These are phyloP conservation scores for Nemotelus nigrinus DNA, from an alignment of 2,888 invertebrate genomes.

Conservation along the genomic window DNA sequence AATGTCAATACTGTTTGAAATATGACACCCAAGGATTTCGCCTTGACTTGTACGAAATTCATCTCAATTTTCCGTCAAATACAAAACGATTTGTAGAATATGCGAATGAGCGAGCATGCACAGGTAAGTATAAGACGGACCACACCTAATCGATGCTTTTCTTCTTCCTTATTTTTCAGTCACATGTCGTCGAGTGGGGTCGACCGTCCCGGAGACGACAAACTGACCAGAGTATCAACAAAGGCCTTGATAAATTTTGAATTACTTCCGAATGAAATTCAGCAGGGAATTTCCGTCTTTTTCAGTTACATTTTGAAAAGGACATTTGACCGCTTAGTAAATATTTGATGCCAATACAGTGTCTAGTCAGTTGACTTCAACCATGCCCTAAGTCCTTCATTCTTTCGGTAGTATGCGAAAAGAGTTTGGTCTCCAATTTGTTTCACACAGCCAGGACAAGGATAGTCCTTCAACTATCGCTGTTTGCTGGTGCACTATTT, in stretches of 20 bases:
- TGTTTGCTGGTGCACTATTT: not conserved
- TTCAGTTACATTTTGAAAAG: slow-evolving; percentile 23
- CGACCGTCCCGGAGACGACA: not conserved
- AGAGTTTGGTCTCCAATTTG: slow-evolving; percentile 43
- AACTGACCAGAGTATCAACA: slow-evolving; percentile 19
- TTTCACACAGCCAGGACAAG: not conserved
- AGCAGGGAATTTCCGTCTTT: slow-evolving; percentile 40
- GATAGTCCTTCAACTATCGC: slow-evolving; percentile 4
- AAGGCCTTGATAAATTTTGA: slow-evolving; percentile 46
- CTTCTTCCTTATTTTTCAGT: slow-evolving; percentile 23
- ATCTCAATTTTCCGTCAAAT: slow-evolving; percentile 47
- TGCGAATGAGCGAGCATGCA: slow-evolving; percentile 16
- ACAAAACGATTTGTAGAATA: slow-evolving; percentile 16
- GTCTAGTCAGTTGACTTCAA: not conserved
- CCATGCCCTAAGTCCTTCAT: not conserved
- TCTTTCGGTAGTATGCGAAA: slow-evolving; percentile 14
- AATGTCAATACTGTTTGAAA: slow-evolving; percentile 48
- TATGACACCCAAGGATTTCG: slow-evolving; percentile 46
- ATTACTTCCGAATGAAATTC: slow-evolving; percentile 49
- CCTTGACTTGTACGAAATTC: slow-evolving; percentile 34
- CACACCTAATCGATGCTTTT: slow-evolving; percentile 37
- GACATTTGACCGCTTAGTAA: slow-evolving; percentile 34
- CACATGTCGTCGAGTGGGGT: slow-evolving; percentile 7
- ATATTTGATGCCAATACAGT: slow-evolving; percentile 37
- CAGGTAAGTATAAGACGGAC: slow-evolving; percentile 45